Conservation (phyloP, 2,113 vertebrate genomes). For the Panthera leo region DNA sequence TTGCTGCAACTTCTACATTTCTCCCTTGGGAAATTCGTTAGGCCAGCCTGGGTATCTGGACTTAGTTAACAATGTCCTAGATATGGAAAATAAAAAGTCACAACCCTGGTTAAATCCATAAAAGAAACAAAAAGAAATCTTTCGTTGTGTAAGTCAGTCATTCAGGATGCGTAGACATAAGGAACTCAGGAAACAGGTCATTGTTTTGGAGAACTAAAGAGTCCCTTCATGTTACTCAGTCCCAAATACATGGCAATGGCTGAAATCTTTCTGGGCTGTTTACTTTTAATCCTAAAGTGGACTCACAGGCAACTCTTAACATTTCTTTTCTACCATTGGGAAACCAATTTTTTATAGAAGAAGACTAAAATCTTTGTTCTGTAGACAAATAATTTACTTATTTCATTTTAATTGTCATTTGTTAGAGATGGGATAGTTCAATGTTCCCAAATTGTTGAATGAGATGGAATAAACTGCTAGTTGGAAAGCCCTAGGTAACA, state of each 20-base stretch:
- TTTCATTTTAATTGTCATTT: background rate
- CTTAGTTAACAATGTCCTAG: conserved; percentile 62
- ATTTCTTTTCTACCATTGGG: background rate
- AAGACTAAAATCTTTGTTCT: background rate
- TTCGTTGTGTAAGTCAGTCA: conserved; percentile 43
- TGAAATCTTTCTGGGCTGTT: background rate
- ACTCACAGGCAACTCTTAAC: background rate
- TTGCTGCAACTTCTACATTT: conserved; percentile 20
- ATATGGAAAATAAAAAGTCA: conserved; percentile 61
- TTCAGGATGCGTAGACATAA: background rate
- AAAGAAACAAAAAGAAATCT: background rate
- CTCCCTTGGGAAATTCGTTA: conserved; percentile 61
- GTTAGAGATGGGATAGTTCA: background rate
- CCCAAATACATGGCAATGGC: background rate
- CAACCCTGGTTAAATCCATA: background rate
- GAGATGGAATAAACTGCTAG: background rate
- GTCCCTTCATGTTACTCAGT: conserved; percentile 14
- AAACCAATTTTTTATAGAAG: background rate
- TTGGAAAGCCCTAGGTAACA: background rate
- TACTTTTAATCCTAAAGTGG: background rate
- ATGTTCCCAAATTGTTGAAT: background rate
- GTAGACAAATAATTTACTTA: background rate
- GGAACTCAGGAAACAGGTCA: background rate
- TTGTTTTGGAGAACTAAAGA: conserved; percentile 22
- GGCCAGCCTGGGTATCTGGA: background rate